These are phyloP conservation scores for Drosophila aldrichi DNA, from an alignment of 2,888 invertebrate species.

Conservation along the genomic window DNA sequence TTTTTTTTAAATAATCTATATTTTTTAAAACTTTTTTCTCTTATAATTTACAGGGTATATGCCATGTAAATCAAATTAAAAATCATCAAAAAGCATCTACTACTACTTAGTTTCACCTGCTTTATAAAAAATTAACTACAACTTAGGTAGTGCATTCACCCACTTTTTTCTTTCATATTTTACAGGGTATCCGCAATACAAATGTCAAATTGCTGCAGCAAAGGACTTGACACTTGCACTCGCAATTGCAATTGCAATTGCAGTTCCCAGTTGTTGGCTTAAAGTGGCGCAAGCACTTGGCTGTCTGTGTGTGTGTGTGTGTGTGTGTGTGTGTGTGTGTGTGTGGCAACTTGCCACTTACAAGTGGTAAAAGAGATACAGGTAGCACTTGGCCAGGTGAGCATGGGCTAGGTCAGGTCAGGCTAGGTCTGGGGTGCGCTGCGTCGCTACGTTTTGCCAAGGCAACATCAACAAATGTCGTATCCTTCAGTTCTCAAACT, in stretches of 20 bases:
- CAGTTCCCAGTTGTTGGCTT: conserved; percentile 36
- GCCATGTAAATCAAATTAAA: conserved; percentile 18
- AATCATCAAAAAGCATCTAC: too few species aligned
- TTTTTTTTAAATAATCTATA: too few species aligned
- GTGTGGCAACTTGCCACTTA: conserved; percentile 27
- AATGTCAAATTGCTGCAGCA: conserved; percentile 15
- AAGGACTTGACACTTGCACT: conserved; percentile 36
- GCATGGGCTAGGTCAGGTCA: background rate
- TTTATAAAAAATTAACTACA: too few species aligned
- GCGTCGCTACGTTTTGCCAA: conserved; percentile 24
- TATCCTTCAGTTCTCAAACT: conserved; percentile 56
- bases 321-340: conserved; percentile 29
- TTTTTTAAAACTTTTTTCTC: too few species aligned
- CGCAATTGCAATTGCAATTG: background rate
- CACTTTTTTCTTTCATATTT: background rate
- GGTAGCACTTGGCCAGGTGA: background rate
- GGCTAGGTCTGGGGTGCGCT: background rate
- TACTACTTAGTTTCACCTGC: too few species aligned
- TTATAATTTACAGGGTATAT: conserved; percentile 22
- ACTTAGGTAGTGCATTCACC: too few species aligned
- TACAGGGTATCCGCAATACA: conserved; percentile 30
- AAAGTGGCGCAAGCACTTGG: conserved; percentile 63
- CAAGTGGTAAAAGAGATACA: conserved; percentile 18
- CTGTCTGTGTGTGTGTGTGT: conserved; percentile 34
- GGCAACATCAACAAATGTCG: conserved; percentile 39